Conservation (phyloP, 2,797 vertebrate genomes). For the Tenualosa thibaudeaui region DNA sequence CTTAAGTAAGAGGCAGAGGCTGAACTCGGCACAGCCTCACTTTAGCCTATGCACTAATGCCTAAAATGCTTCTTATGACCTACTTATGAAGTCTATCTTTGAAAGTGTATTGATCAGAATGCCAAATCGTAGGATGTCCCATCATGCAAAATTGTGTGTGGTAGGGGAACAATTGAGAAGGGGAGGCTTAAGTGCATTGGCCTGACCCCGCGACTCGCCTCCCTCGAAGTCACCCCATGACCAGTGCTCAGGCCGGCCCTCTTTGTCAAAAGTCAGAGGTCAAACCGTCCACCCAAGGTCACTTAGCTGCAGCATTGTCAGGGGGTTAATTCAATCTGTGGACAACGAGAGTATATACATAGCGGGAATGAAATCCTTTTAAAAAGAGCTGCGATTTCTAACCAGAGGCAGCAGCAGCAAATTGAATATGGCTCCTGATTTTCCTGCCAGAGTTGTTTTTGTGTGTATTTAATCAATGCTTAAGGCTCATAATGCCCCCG, state of each 20-base stretch:
- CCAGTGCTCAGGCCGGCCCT: slow-evolving; percentile 78
- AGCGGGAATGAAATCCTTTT: slow-evolving; percentile 62
- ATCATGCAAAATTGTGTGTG: slow-evolving; percentile 50
- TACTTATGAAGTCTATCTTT: slow-evolving; percentile 71
- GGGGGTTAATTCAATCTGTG: slow-evolving; percentile 85
- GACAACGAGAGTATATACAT: slow-evolving; percentile 54
- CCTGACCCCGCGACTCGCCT: slow-evolving; percentile 75
- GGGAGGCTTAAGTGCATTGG: slow-evolving; percentile 79
- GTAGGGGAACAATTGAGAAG: slow-evolving; percentile 37
- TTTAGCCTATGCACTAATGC: slow-evolving; percentile 66
- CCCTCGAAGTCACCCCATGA: slow-evolving; percentile 74
- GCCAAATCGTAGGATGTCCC: slow-evolving; percentile 58
- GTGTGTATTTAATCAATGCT: slow-evolving; percentile 71
- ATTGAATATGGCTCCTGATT: slow-evolving; percentile 66
- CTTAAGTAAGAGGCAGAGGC: slow-evolving; percentile 51
- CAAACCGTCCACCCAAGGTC: slow-evolving; percentile 77
- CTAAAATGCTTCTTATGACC: slow-evolving; percentile 72
- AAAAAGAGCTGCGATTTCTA: slow-evolving; percentile 46
- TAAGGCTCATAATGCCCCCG: slow-evolving; percentile 64
- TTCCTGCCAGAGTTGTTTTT: slow-evolving; percentile 71
- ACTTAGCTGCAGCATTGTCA: slow-evolving; percentile 72
- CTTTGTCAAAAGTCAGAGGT: slow-evolving; percentile 77
- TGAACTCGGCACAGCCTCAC: slow-evolving; percentile 69
- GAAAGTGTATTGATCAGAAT: slow-evolving; percentile 70
- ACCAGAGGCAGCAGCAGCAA: slow-evolving; percentile 41